Base-by-base conservation (phyloP, 2,888 invertebrate genomes). In the Cataglyphis altisquamis region DNA sequence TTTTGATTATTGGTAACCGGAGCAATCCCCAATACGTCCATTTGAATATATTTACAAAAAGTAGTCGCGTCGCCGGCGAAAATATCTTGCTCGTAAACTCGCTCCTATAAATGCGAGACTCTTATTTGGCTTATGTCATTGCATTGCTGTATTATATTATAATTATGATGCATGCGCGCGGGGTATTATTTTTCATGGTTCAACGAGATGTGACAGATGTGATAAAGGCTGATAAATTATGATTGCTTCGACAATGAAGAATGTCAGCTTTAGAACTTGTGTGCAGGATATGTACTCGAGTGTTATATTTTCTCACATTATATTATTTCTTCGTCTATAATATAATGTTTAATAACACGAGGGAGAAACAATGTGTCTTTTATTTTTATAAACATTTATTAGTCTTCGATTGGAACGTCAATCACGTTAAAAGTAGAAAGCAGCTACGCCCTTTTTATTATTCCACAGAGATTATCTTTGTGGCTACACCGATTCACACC, bases 1-100 rank as follows among this genome's bases (percentile, higher is more conserved):
- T 77, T 67, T 77, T 67, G 29, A 55, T 67, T 55, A 55, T 21
- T 55, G 67, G 18, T 75, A 75, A 52, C 45, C 64, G 64, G 52
- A 67, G 52, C 67, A 39, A 32, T 55, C 52, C 36, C 18, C 66
- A n/a, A 45, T 74, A 45, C 45, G 63, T 32, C 21, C 45, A 63
- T 74, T 12, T 63, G 63, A 62, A 21, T 8, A 29, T 18, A 21
- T 62, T 29, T 15, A 1, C 29, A 62, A 41, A 63, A 62, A 74
- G 25, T 60, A 29, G 15, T 41, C 21, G 39, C 36, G 10, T 10
- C 25, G n/a, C n/a, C 62, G n/a, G 62, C 73, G 8, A 48, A 48
- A 48, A 48, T 48, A n/a, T 48, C 21, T 6, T 29, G 60, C 60
- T 60, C 25, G 39, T 72, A 72, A 70, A 70, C 36, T 60, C 29